Evolutionary conservation across 2,888 invertebrate species (phyloP).

Genomic region (Hipparchia semele): DNA sequence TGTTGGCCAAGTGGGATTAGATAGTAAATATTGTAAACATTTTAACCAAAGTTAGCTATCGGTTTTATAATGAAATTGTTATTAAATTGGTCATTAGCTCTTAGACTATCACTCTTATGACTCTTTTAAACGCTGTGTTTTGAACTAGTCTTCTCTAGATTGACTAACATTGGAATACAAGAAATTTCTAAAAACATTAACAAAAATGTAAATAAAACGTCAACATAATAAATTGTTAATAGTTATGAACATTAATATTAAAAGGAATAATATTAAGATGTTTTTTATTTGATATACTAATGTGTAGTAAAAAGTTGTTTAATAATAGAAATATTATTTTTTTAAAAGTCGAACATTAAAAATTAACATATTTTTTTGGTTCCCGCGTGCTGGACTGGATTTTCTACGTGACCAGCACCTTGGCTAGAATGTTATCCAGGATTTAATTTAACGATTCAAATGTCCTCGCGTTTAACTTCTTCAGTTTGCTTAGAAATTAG

Average conservation of each 20-base stretch:
- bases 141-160: conserved; percentile 7
- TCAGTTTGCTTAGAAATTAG: no score
- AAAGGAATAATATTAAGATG: conserved; percentile 1
- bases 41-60: no score
- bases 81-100: background rate
- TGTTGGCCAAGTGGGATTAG: no score
- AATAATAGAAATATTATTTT: conserved; percentile 2
- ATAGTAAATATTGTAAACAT: no score
- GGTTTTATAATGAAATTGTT: no score
- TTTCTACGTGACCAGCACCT: no score
- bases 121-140: background rate
- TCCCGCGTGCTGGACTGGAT: background rate
- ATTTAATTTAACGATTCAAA: no score
- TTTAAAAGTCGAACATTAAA: background rate
- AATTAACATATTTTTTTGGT: background rate
- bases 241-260: background rate
- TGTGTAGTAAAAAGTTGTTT: background rate
- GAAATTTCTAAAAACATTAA: conserved; percentile 7
- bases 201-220: conserved; percentile 3
- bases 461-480: no score
- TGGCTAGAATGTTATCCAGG: no score
- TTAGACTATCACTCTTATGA: background rate
- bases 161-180: background rate
- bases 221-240: background rate
- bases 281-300: conserved; percentile 5